Conservation (phyloP, 2,113 vertebrate species). For the Formicarius rufipectus region DNA sequence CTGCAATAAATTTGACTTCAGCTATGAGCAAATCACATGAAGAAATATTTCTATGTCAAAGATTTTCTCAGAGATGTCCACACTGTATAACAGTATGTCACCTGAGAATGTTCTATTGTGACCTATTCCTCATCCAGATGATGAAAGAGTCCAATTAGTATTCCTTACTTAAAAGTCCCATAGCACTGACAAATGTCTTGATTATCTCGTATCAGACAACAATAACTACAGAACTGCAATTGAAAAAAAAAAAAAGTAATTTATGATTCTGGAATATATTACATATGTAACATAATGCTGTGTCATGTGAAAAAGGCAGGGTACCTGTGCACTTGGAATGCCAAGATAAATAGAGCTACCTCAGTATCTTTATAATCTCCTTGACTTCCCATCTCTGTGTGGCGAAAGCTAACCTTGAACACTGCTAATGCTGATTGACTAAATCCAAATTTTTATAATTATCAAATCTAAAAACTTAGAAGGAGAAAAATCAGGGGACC, state of each 20-base stretch:
- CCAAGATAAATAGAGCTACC: not conserved
- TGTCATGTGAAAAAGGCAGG: not conserved
- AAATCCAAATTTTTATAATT: not conserved
- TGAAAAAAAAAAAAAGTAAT: not conserved
- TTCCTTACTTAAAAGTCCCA: not conserved
- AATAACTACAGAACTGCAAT: not conserved
- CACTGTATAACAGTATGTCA: not conserved
- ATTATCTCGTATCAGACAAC: not conserved
- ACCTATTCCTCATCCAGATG: not conserved
- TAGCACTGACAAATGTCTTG: not conserved
- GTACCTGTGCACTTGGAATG: rapidly evolving
- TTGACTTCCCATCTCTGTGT: not conserved
- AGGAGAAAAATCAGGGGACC: not conserved
- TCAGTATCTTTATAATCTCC: not conserved
- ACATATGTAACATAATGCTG: not conserved
- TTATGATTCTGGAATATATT: not conserved
- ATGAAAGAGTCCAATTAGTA: not conserved
- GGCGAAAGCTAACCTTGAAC: not conserved
- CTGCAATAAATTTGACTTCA: conserved; percentile 13
- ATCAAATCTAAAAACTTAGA: not conserved
- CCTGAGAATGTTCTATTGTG: not conserved
- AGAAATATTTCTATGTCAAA: conserved; percentile 9
- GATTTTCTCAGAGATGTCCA: not conserved
- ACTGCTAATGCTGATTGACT: not conserved
- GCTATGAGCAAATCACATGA: not conserved